Conservation (phyloP, 2,113 vertebrate species). For the Cynoglossus semilaevis region DNA sequence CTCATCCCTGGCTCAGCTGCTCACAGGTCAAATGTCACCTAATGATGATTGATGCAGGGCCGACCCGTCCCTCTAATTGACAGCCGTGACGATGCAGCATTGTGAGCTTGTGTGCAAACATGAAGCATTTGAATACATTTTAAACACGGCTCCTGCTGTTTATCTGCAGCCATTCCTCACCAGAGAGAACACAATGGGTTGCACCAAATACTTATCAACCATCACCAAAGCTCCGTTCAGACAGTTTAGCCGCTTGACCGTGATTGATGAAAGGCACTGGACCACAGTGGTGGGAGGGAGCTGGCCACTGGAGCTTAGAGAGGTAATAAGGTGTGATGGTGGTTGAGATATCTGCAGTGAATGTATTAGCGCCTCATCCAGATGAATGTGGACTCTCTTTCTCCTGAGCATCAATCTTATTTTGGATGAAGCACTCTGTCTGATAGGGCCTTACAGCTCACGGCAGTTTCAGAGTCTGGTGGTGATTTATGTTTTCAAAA, state of each 20-base stretch:
- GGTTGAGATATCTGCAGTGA: slow-evolving; percentile 41
- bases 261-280: slow-evolving; percentile 60
- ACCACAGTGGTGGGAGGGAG: slow-evolving; percentile 38
- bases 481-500: slow-evolving; percentile 18
- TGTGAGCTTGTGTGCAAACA: slow-evolving; percentile 26
- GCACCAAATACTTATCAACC: slow-evolving; percentile 16
- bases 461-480: slow-evolving; percentile 5
- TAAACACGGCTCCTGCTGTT: background rate
- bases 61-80: slow-evolving; percentile 30
- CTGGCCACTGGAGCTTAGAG: slow-evolving; percentile 50
- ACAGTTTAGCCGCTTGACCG: slow-evolving; percentile 48
- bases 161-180: slow-evolving; percentile 10
- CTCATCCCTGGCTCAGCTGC: slow-evolving; percentile 29
- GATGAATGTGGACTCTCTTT: slow-evolving; percentile 32
- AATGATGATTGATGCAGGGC: slow-evolving; percentile 57
- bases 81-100: slow-evolving; percentile 16
- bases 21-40: slow-evolving; percentile 50
- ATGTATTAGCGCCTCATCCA: slow-evolving; percentile 43
- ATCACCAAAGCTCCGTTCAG: slow-evolving; percentile 20
- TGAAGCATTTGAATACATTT: slow-evolving; percentile 2
- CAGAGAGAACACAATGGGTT: slow-evolving; percentile 17
- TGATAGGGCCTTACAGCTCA: background rate
- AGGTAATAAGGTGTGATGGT: slow-evolving; percentile 61
- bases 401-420: slow-evolving; percentile 39
- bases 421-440: slow-evolving; percentile 9